phyloP scores from a whole-genome alignment of 2,113 vertebrate genomes.

The Phycodurus eques region DNA sequence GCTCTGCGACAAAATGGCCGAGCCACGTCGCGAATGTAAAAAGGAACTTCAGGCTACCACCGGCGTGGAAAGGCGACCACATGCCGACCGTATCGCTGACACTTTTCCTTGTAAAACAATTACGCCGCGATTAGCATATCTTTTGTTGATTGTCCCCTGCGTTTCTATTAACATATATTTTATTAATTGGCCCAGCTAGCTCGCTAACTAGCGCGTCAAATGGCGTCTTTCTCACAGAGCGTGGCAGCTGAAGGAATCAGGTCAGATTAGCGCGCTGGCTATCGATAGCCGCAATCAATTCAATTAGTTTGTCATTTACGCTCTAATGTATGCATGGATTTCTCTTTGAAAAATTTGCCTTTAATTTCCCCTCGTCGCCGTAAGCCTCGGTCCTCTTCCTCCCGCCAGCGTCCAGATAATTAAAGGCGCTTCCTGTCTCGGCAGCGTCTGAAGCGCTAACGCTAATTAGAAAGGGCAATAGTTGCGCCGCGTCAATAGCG shows the following conservation, averaged over 20 bases:
- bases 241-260: constrained; percentile 87
- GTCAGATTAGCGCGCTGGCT: constrained; percentile 95
- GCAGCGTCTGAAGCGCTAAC: constrained; percentile 87
- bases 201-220: constrained; percentile 76
- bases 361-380: constrained; percentile 14
- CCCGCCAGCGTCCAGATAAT: constrained; percentile 64
- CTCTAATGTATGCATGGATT: constrained; percentile 67
- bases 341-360: constrained; percentile 47
- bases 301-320: constrained; percentile 64
- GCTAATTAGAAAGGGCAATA: constrained; percentile 97
- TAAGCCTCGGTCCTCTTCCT: constrained; percentile 6
- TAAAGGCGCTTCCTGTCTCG: constrained; percentile 72
- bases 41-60: constrained; percentile 61
- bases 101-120: constrained; percentile 69
- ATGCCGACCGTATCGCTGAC: constrained; percentile 69
- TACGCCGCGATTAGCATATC: constrained; percentile 86
- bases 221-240: constrained; percentile 92
- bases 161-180: constrained; percentile 53
- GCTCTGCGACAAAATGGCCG: constrained; percentile 64
- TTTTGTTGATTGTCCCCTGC: constrained; percentile 89
- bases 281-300: constrained; percentile 93
- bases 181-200: constrained; percentile 67
- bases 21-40: constrained; percentile 66
- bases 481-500: constrained; percentile 91
- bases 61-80: constrained; percentile 70